Base-by-base conservation (phyloP, 2,888 invertebrate species). In the Torymus aiolomorphi region DNA sequence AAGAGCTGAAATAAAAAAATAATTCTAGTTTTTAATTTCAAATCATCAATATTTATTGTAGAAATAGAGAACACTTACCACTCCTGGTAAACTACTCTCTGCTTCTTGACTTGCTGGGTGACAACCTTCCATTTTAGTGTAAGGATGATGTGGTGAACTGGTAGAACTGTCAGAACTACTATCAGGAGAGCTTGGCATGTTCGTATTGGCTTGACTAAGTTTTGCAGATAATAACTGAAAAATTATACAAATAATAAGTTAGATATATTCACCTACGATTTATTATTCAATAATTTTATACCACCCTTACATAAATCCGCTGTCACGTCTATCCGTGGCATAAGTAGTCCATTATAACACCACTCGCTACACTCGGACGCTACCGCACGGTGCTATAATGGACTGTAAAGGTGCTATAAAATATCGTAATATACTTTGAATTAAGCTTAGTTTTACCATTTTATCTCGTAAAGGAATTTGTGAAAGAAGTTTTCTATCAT, bases 141-240 rank as follows among this genome's bases (percentile, higher is more conserved):
- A 96, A 0, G 95, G 95, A 88, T 96, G 94, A 83, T 97, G 97
- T 1, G 97, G 97, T 0, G 97, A 97, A 2, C 97, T 96, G 2
- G 97, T 96, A 77, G 97, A 97, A 84, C 97, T 97, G 90, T 98
- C 98, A 78, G 97, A 97, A 87, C 97, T 97, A 76, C 97, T 97
- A 88, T 98, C 98, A 75, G 96, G 96, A 78, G 96, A 96, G 86
- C 96, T 95, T 24, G 94, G 94, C 89, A 94, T 91, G 79, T 94
- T 94, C 16, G 93, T 92, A 86, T 94, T 94, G 57, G 94, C 92
- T 86, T 95, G 96, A 82, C 94, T 94, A 71, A 96, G 90, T 90
- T 96, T 96, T 1, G 95, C 96, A 61, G 95, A 95, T 83, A 96
- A 91, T 80, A 94, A 88, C 94, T 95, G 87, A 51, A 88, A 87